Base-by-base conservation (phyloP, 2,888 invertebrate species). In the Drosophila flavopinicola region DNA sequence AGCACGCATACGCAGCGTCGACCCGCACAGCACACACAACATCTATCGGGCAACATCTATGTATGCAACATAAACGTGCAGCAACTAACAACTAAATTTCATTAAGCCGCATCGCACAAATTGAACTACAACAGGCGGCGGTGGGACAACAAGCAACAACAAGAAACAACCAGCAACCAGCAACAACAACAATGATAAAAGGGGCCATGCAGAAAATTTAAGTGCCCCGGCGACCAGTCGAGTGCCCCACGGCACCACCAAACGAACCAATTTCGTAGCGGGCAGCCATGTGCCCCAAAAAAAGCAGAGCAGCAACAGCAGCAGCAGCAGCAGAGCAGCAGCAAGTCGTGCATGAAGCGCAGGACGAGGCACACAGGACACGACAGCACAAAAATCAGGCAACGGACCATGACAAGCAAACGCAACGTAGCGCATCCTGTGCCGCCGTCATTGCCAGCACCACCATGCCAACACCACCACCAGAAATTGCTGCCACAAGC, bases 391-490 rank as follows among this genome's bases (percentile, higher is more conserved):
- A 80, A 83, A 83, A 83, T 80, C 87, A 86, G 80, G 85, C 83
- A 83, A 67, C 87, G 67, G 66, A 85, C 69, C 83, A 82, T 83
- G 87, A 87, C 87, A 78, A 78, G 82, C 87, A 84, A 80, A 83
- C 85, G 83, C 83, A 83, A 82, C 87, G 85, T 85, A 85, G 83
- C 83, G 87, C 87, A 87, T 83, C 83, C 87, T 70, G 77, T 51
- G 71, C 73, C 65, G 53, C 35, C 48, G 37, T 44, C 20, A 20
- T 39, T 13, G 66, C 69, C 35, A 58, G 23, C 45, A 25, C 69
- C 35, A 58, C 27, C 45, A 25, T 15, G 63, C 61, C 30, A 47
- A 44, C 60, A 60, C 67, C 30, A 47, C 48, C 60, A 60, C 67
- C 67, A 58, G 45, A 75, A 75, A 48, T 48, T 49, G 38, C 35